Evolutionary conservation across 2,113 vertebrate genomes (phyloP).

Genomic region (Ochotona curzoniae): DNA sequence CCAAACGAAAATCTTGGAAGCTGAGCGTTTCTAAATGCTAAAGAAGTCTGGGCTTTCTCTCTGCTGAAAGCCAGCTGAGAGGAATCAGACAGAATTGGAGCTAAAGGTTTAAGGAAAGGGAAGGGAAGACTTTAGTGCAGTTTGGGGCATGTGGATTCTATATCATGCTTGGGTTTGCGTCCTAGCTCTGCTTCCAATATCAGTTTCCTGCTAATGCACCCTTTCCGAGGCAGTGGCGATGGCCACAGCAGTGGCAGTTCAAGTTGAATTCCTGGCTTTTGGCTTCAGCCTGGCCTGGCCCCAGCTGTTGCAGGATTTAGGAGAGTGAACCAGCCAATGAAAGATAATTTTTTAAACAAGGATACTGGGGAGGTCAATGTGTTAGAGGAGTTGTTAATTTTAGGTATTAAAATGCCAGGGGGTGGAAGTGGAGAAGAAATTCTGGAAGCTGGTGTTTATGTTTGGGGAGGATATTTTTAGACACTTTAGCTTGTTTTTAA

Average conservation of each 20-base stretch:
- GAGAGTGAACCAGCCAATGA: no score
- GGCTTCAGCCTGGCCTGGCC: no score
- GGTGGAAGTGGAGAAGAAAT: background rate
- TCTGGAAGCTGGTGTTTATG: background rate
- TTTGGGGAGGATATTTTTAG: constrained; percentile 18
- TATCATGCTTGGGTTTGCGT: no score
- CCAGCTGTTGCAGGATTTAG: no score
- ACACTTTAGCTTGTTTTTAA: constrained; percentile 18
- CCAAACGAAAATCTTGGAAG: background rate
- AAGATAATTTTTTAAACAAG: no score
- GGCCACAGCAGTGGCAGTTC: no score
- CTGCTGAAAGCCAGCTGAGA: background rate
- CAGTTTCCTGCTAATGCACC: no score
- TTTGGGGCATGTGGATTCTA: no score
- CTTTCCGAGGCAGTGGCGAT: no score
- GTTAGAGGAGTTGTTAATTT: background rate
- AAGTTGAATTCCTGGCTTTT: no score
- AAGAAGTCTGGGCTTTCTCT: background rate
- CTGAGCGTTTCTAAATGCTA: background rate
- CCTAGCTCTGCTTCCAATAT: no score
- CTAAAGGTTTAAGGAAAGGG: background rate
- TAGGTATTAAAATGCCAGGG: background rate
- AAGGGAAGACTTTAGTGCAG: background rate
- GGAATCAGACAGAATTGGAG: background rate
- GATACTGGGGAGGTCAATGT: background rate